Evolutionary conservation across 1,140 invertebrate genomes (phyloP).

Genomic region (Ceratosolen solmsi): DNA sequence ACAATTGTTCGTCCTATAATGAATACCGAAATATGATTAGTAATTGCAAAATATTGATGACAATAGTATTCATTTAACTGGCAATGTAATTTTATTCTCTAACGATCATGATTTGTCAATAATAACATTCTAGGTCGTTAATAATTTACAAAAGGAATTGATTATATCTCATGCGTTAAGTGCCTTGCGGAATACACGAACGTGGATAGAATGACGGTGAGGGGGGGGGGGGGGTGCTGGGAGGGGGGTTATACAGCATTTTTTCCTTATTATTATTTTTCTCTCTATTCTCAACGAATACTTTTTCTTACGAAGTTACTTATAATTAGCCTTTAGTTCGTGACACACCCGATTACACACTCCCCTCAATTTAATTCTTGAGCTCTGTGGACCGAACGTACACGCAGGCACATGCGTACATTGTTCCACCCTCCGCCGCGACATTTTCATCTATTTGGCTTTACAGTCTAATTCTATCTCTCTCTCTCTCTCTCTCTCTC

Average conservation of each 20-base stretch:
- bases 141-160: neutral
- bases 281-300: neutral
- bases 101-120: no score
- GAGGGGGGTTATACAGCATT: no score
- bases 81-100: no score
- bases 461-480: no score
- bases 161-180: neutral
- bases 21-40: no score
- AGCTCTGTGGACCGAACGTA: conserved; percentile 5
- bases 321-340: conserved; percentile 59
- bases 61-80: no score
- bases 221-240: no score
- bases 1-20: no score
- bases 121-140: no score
- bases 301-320: conserved; percentile 48
- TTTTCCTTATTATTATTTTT: neutral
- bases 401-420: neutral
- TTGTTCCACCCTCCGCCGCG: neutral
- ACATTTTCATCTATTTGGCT: conserved; percentile 30
- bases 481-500: no score
- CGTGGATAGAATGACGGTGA: neutral
- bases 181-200: neutral
- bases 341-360: conserved; percentile 62
- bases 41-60: no score
- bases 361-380: conserved; percentile 51